A percentile compares a stretch with the other conserved stretches of the same genome.
These are phyloP conservation scores for Chloroceryle inda DNA, from an alignment of 2,797 vertebrate species.

Conservation along the genomic window DNA sequence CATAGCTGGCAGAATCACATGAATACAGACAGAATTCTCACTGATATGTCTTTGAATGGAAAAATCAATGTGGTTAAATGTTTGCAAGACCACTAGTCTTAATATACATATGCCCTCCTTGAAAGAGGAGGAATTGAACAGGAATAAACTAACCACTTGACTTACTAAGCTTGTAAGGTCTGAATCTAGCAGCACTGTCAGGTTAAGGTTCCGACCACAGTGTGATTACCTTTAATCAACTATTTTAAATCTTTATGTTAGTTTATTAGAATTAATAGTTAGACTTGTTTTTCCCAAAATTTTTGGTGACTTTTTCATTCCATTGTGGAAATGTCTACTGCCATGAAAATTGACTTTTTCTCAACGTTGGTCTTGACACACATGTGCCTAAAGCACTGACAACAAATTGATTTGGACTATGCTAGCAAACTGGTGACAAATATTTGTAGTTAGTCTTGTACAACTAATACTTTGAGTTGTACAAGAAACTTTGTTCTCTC, in stretches of 20 bases:
- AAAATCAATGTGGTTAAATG: background rate
- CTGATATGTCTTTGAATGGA: background rate
- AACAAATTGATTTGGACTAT: background rate
- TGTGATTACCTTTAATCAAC: background rate
- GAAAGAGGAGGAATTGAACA: background rate
- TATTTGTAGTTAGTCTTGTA: background rate
- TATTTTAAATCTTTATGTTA: background rate
- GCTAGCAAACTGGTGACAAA: background rate
- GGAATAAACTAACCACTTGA: background rate
- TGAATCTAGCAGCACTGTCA: background rate
- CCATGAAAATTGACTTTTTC: background rate
- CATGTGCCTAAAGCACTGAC: background rate
- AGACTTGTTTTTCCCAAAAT: background rate
- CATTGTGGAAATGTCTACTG: background rate
- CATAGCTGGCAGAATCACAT: conserved; percentile 10
- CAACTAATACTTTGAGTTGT: background rate
- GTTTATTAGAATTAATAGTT: background rate
- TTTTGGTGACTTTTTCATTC: background rate
- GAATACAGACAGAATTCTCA: background rate
- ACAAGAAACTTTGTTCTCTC: background rate
- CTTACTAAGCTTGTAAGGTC: background rate
- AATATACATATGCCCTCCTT: background rate
- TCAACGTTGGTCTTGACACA: background rate
- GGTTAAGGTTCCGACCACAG: background rate
- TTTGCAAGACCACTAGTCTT: background rate